These are phyloP conservation scores for Noturus placidus DNA, from an alignment of 2,113 vertebrate species.

Conservation along the genomic window DNA sequence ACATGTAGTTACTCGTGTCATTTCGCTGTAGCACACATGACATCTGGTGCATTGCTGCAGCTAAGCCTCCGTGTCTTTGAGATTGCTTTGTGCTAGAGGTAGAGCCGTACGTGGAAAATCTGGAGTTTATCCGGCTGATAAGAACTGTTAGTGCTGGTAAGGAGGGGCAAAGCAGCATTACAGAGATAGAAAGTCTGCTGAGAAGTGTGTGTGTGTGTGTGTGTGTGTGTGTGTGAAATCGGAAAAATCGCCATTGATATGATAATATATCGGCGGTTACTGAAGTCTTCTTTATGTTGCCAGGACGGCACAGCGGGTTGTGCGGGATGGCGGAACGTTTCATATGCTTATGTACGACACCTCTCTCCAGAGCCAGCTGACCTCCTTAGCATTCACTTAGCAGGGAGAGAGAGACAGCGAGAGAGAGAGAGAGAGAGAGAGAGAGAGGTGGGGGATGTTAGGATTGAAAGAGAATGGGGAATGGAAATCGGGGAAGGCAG, in stretches of 20 bases:
- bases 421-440: slow-evolving; percentile 12
- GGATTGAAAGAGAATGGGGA: slow-evolving; percentile 35
- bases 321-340: slow-evolving; percentile 47
- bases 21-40: slow-evolving; percentile 11
- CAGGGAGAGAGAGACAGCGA: slow-evolving; percentile 23
- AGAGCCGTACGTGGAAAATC: slow-evolving; percentile 25
- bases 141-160: slow-evolving; percentile 18
- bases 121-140: slow-evolving; percentile 40
- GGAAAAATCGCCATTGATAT: slow-evolving; percentile 39
- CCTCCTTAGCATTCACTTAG: slow-evolving; percentile 51
- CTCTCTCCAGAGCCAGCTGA: slow-evolving; percentile 39
- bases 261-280: slow-evolving; percentile 18
- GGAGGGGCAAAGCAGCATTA: slow-evolving; percentile 3
- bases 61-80: slow-evolving; percentile 21
- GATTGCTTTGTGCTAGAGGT: slow-evolving; percentile 36
- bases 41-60: slow-evolving; percentile 10
- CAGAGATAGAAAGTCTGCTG: slow-evolving; percentile 5
- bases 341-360: slow-evolving; percentile 46
- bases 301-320: slow-evolving; percentile 36
- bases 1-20: slow-evolving; percentile 3
- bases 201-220: not conserved
- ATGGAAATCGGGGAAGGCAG: slow-evolving; percentile 32
- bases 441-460: slow-evolving; percentile 16
- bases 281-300: slow-evolving; percentile 32
- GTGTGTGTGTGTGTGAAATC: slow-evolving; percentile 34